These are phyloP conservation scores for Apamea crenata DNA, from an alignment of 2,888 invertebrate genomes.

Conservation along the genomic window DNA sequence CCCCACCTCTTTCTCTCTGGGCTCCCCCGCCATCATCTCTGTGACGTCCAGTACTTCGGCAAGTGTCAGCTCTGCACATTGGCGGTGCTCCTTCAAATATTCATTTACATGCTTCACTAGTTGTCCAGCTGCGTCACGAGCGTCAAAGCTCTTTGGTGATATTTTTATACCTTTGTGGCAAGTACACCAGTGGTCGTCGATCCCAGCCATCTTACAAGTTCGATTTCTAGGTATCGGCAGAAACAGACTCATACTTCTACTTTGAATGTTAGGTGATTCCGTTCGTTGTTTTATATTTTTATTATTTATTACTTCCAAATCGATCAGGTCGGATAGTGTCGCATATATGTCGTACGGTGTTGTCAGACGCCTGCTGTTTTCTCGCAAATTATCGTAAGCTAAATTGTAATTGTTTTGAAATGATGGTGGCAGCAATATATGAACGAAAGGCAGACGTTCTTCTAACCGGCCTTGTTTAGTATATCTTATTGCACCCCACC, in stretches of 20 bases:
- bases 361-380: conserved; percentile 93
- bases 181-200: conserved; percentile 96
- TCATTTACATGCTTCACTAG: conserved; percentile 92
- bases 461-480: conserved; percentile 97
- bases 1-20: conserved; percentile 79
- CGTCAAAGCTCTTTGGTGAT: conserved; percentile 87
- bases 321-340: conserved; percentile 93
- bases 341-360: conserved; percentile 96
- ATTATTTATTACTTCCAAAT: conserved; percentile 85
- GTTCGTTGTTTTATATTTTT: conserved; percentile 81
- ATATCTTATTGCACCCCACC: conserved; percentile 95
- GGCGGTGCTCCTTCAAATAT: conserved; percentile 90
- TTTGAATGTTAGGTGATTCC: conserved; percentile 78
- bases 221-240: conserved; percentile 92
- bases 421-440: conserved; percentile 93
- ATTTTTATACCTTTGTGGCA: conserved; percentile 93
- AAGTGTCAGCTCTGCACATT: conserved; percentile 92
- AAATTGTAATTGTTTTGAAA: conserved; percentile 91
- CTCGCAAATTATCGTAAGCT: conserved; percentile 91
- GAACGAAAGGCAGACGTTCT: conserved; percentile 96
- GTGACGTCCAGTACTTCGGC: conserved; percentile 92
- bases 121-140: conserved; percentile 90
- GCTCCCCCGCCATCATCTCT: conserved; percentile 88
- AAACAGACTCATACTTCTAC: conserved; percentile 94
- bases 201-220: conserved; percentile 94